These are phyloP conservation scores for Chymomyza caudatula DNA, from an alignment of 2,888 invertebrate genomes.

Conservation along the genomic window DNA sequence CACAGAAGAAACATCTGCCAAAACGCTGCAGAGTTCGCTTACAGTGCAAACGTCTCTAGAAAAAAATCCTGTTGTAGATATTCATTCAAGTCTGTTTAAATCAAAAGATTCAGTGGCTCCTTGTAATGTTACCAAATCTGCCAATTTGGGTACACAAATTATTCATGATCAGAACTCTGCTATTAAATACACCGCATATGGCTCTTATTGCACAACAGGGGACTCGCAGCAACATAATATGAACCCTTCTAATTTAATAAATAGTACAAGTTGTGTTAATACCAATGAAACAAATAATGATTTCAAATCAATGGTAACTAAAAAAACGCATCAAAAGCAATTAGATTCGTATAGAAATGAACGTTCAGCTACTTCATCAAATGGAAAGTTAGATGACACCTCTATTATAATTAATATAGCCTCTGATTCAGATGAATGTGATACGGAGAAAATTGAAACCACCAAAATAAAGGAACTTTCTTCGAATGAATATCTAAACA, in stretches of 20 bases:
- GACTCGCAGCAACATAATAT: conserved; percentile 35
- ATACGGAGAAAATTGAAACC: conserved; percentile 17
- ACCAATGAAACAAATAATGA: conserved; percentile 17
- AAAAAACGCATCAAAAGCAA: conserved; percentile 3
- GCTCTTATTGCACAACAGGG: neutral
- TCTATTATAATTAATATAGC: conserved; percentile 73
- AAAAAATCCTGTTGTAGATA: neutral
- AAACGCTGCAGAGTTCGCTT: neutral
- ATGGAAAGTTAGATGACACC: conserved; percentile 32
- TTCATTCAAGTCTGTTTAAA: neutral
- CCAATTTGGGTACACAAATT: conserved; percentile 14
- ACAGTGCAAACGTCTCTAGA: conserved; percentile 6
- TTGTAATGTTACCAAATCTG: neutral
- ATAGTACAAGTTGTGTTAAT: conserved; percentile 26
- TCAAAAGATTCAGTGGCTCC: conserved; percentile 12
- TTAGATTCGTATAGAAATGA: conserved; percentile 46
- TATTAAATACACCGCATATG: neutral
- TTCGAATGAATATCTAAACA: conserved; percentile 1
- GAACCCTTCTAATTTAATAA: conserved; percentile 61
- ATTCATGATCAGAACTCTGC: conserved; percentile 1
- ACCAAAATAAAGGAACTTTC: neutral
- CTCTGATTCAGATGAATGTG: conserved; percentile 73
- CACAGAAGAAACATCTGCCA: conserved; percentile 14
- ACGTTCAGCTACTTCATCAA: conserved; percentile 54
- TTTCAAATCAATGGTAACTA: conserved; percentile 9